phyloP scores from a whole-genome alignment of 2,113 vertebrate genomes.

The Phasianus colchicus region DNA sequence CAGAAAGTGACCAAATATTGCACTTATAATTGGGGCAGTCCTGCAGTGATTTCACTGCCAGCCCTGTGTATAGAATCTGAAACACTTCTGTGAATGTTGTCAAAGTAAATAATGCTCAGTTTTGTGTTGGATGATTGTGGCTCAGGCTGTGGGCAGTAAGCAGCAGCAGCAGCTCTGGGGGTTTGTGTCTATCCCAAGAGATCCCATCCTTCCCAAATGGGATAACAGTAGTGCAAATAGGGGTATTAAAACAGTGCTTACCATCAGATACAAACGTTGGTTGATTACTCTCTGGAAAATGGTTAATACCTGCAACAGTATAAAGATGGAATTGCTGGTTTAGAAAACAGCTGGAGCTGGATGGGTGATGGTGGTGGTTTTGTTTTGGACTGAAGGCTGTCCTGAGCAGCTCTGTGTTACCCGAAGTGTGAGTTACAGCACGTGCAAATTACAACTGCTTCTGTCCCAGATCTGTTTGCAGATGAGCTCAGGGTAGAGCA shows the following conservation, averaged over 20 bases:
- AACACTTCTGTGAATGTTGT: rapidly evolving
- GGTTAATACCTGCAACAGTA: slow-evolving; percentile 28
- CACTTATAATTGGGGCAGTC: not conserved
- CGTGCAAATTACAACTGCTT: not conserved
- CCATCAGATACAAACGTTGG: not conserved
- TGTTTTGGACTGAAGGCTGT: not conserved
- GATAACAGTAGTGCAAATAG: rapidly evolving
- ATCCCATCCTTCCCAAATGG: rapidly evolving
- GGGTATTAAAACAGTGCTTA: not conserved
- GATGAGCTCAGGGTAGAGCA: rapidly evolving
- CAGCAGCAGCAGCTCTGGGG: not conserved
- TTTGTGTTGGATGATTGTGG: not conserved
- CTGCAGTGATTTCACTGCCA: not conserved
- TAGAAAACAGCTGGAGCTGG: not conserved
- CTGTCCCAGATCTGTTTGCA: rapidly evolving
- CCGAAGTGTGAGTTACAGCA: not conserved
- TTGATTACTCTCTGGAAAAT: not conserved
- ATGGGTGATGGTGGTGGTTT: not conserved
- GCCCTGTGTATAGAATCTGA: not conserved
- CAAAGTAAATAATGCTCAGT: rapidly evolving
- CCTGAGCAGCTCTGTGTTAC: not conserved
- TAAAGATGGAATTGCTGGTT: not conserved
- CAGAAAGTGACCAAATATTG: not conserved
- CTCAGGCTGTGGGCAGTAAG: not conserved
- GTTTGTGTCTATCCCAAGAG: not conserved